phyloP scores from a whole-genome alignment of 2,113 vertebrate species.

The Macroglossus sobrinus region DNA sequence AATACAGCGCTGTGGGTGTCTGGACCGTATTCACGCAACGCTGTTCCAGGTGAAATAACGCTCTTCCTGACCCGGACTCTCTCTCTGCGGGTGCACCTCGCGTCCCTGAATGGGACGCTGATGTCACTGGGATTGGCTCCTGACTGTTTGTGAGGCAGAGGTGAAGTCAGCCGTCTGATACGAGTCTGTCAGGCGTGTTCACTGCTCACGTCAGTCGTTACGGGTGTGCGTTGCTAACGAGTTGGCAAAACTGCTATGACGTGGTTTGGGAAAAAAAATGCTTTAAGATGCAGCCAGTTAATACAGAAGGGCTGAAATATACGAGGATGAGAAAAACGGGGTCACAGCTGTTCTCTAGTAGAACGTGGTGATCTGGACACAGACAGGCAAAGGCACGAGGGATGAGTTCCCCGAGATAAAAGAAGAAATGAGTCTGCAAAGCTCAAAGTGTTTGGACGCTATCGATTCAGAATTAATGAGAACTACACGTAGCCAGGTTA shows the following conservation, averaged over 20 bases:
- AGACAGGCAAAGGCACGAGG: not conserved
- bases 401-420: not conserved
- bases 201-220: not conserved
- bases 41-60: not conserved
- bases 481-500: not conserved
- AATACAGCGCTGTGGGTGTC: not conserved
- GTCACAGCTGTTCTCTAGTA: not conserved
- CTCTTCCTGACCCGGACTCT: not conserved
- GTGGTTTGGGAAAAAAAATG: conserved; percentile 75
- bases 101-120: not conserved
- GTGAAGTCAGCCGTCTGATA: not conserved
- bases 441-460: not conserved
- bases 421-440: not conserved
- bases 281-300: conserved; percentile 72
- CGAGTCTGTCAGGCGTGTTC: not conserved
- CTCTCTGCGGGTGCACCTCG: not conserved
- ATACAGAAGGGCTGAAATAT: conserved; percentile 69
- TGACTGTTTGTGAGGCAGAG: not conserved
- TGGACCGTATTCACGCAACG: not conserved
- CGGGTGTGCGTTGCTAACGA: not conserved
- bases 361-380: not conserved
- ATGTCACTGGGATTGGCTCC: not conserved
- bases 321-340: not conserved
- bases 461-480: not conserved
- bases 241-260: conserved; percentile 64